Base-by-base conservation (phyloP, 2,113 vertebrate genomes). In the Semicossyphus pulcher region DNA sequence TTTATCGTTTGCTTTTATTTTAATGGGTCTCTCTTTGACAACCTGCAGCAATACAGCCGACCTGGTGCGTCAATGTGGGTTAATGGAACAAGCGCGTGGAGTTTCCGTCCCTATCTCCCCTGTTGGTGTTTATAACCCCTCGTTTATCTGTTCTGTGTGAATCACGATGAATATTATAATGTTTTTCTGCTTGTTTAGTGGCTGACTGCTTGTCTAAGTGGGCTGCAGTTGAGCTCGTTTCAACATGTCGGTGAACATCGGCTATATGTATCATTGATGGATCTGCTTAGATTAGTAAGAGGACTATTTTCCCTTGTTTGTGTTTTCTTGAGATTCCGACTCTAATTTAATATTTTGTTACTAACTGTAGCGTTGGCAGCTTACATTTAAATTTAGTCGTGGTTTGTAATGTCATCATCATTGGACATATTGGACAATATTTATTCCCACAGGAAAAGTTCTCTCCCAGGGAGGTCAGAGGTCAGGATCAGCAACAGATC, bases 1-100 rank as follows among this genome's bases (percentile, higher is more conserved):
- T 76, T 51, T 45, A 11, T 20, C 23, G 36, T 28, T 7, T 28
- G 10, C 3, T 25, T 25, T 32, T 3, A 53, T 67, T 45, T 7
- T 20, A 25, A 7, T 12, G 25, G 44, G 23, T 53, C 12, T 62
- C 2, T 10, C 60, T 62, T 42, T 66, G 70, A 77, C 76, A 79
- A 78, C 63, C 78, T 73, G 76, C 79, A 29, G 66, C 20, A 56
- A 61, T 83, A 58, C 7, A 63, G 60, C 47, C 45, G 32, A 56
- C 25, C 63, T 51, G 54, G 71, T 58, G 80, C 79, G 81, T 81
- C 67, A 83, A 73, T 91, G 72, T 91, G 87, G 86, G 84, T 92
- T 84, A 89, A 83, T 88, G 72, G 85, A 78, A 47, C 86, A 76
- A 34, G 66, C 62, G 68, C 66, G 54, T 53, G 60, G 83, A 88